Conservation (phyloP, 2,888 invertebrate genomes). For the Torymus texanus region DNA sequence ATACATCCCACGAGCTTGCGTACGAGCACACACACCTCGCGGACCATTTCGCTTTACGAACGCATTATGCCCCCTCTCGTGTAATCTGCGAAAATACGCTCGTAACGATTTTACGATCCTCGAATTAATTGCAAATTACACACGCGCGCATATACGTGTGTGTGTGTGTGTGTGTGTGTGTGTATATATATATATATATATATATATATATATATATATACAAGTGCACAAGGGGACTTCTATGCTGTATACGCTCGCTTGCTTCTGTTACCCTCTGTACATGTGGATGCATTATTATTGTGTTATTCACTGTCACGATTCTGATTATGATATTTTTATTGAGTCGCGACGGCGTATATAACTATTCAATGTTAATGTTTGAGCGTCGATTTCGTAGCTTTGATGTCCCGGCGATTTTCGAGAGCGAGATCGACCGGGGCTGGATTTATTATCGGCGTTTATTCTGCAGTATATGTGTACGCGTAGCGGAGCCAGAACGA, state of each 20-base stretch:
- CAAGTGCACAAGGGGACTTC: no score
- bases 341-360: not conserved
- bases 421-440: no score
- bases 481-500: no score
- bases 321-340: slow-evolving; percentile 33
- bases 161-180: no score
- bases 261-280: no score
- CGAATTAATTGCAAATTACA: slow-evolving; percentile 52
- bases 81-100: slow-evolving; percentile 53
- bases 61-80: slow-evolving; percentile 54
- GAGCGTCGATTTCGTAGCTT: not conserved
- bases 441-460: no score
- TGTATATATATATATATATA: no score
- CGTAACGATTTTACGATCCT: slow-evolving; percentile 52
- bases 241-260: no score
- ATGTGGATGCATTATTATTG: not conserved
- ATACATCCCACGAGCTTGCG: not conserved
- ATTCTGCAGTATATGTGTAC: no score
- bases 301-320: slow-evolving; percentile 6
- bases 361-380: slow-evolving; percentile 3
- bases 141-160: not conserved
- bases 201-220: no score
- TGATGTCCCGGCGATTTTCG: no score
- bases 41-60: slow-evolving; percentile 49
- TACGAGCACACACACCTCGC: slow-evolving; percentile 12